phyloP scores from a whole-genome alignment of 2,888 invertebrate genomes.

The Agriopis marginaria region DNA sequence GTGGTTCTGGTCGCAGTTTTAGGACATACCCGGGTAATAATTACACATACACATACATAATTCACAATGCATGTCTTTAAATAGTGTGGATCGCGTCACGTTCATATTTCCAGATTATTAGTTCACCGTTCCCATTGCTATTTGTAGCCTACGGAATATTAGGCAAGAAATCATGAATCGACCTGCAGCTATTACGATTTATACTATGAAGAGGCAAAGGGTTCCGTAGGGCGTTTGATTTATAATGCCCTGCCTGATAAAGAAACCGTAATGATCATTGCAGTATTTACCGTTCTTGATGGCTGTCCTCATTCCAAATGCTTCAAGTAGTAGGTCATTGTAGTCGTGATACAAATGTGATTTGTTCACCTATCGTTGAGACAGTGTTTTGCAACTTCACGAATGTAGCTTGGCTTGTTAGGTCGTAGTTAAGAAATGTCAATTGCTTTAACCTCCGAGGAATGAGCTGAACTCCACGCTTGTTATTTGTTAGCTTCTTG shows the following conservation, averaged over 20 bases:
- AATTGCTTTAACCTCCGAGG: constrained; percentile 10
- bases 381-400: constrained; percentile 17
- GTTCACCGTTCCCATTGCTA: constrained; percentile 32
- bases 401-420: constrained; percentile 4
- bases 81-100: neutral
- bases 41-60: too few species aligned
- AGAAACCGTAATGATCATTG: constrained; percentile 34
- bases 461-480: constrained; percentile 17
- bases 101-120: constrained; percentile 13
- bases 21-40: too few species aligned
- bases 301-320: constrained; percentile 22
- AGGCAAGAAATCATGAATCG: constrained; percentile 32
- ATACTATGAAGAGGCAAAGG: constrained; percentile 32
- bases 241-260: constrained; percentile 36
- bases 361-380: constrained; percentile 23
- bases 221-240: constrained; percentile 37
- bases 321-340: neutral
- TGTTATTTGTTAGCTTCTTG: constrained; percentile 21
- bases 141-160: constrained; percentile 32
- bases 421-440: constrained; percentile 11
- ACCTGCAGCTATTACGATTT: constrained; percentile 33
- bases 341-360: constrained; percentile 6
- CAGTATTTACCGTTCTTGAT: constrained; percentile 25
- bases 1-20: too few species aligned
- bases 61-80: neutral